Conservation (phyloP, 2,888 invertebrate species). For the Tetragonisca angustula region DNA sequence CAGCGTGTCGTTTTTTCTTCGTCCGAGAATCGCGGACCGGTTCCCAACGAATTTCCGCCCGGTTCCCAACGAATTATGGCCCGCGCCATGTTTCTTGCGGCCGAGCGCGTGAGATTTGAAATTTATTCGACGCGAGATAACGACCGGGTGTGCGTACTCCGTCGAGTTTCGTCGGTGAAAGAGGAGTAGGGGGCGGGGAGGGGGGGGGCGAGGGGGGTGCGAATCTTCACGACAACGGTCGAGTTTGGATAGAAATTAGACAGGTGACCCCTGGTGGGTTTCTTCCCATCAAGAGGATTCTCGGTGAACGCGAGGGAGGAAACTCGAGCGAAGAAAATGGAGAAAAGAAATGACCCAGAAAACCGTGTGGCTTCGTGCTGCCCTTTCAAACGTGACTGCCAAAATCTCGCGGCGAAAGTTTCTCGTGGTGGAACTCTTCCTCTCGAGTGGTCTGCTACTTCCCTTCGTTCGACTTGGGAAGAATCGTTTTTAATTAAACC, state of each 20-base stretch:
- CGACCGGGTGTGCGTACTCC: too few species aligned
- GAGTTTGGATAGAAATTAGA: slow-evolving; percentile 19
- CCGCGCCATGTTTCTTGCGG: slow-evolving; percentile 1
- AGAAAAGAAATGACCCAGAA: slow-evolving; percentile 43
- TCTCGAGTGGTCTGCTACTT: not conserved
- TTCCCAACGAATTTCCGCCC: not conserved
- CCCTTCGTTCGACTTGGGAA: not conserved
- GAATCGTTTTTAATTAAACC: slow-evolving; percentile 7
- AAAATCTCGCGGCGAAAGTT: slow-evolving; percentile 5
- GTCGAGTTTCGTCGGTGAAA: not conserved
- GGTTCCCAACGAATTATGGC: not conserved
- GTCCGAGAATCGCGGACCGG: not conserved
- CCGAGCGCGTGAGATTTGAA: not conserved
- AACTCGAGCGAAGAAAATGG: slow-evolving; percentile 15
- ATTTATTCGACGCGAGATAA: not conserved
- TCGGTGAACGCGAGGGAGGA: slow-evolving; percentile 28
- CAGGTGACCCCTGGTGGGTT: slow-evolving; percentile 34
- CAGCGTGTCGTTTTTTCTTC: not conserved
- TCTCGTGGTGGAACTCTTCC: not conserved
- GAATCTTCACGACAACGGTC: too few species aligned
- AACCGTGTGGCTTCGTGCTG: slow-evolving; percentile 33
- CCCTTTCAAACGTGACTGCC: slow-evolving; percentile 26
- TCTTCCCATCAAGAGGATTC: slow-evolving; percentile 38
- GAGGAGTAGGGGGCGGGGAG: too few species aligned
- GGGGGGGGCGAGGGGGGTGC: too few species aligned